These are phyloP conservation scores for Tetramorium alpestre DNA, from an alignment of 1,140 invertebrate species.

Conservation along the genomic window DNA sequence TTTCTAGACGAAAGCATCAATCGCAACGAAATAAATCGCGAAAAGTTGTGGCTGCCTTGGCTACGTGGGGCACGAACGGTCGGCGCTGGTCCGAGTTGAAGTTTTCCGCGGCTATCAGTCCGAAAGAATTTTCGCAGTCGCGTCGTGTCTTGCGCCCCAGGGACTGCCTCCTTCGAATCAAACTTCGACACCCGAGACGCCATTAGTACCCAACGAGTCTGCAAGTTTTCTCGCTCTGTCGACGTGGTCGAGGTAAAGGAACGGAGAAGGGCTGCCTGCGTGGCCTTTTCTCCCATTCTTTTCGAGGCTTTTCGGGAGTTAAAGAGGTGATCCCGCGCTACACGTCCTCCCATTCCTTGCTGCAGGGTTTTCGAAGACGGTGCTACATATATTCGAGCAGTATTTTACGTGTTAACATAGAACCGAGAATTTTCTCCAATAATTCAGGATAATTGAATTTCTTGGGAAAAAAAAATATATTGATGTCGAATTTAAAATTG, in stretches of 20 bases:
- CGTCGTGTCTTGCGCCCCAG: conserved; percentile 24
- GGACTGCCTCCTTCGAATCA: conserved; percentile 48
- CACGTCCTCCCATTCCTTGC: conserved; percentile 64
- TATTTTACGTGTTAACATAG: conserved; percentile 40
- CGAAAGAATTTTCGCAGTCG: conserved; percentile 50
- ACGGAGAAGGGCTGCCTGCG: conserved; percentile 10
- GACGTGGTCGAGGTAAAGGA: conserved; percentile 22
- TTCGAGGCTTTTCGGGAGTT: conserved; percentile 21
- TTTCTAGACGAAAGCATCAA: conserved; percentile 39
- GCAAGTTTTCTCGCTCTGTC: conserved; percentile 45
- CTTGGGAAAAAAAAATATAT: background rate
- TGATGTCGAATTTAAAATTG: background rate
- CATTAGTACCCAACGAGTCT: conserved; percentile 58
- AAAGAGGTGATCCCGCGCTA: conserved; percentile 27
- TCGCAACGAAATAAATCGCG: conserved; percentile 59
- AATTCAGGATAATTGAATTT: background rate
- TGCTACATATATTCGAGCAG: conserved; percentile 13
- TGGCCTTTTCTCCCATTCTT: conserved; percentile 42
- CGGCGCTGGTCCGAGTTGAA: conserved; percentile 34
- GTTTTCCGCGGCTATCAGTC: conserved; percentile 43
- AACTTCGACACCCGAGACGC: conserved; percentile 54
- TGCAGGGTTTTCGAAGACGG: conserved; percentile 16
- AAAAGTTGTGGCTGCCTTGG: conserved; percentile 43
- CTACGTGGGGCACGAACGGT: conserved; percentile 24
- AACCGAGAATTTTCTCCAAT: conserved; percentile 4